Evolutionary conservation across 23 tunicate species (phyloP).

Genomic region (Oikopleura albicans): DNA sequence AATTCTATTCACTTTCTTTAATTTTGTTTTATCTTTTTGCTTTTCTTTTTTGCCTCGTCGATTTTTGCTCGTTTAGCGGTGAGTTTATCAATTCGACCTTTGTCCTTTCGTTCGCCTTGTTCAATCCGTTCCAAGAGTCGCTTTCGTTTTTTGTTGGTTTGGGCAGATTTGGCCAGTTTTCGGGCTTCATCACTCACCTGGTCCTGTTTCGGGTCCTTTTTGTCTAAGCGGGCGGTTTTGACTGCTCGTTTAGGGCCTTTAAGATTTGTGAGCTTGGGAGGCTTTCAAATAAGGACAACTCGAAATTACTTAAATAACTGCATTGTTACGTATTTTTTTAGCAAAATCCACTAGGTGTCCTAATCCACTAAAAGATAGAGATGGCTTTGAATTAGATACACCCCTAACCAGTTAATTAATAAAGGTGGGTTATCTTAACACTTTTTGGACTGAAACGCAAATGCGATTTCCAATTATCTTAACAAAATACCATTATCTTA

Average conservation of each 20-base stretch:
- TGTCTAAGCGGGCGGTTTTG: neutral
- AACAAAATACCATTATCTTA: too few species aligned
- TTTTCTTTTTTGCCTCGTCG: neutral
- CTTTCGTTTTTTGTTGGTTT: conserved; percentile 13
- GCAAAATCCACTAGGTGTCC: too few species aligned
- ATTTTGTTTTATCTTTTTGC: too few species aligned
- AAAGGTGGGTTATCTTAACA: too few species aligned
- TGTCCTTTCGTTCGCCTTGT: neutral
- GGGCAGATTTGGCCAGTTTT: neutral
- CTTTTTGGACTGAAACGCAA: too few species aligned
- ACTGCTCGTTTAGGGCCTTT: neutral
- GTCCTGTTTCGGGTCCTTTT: conserved; percentile 1
- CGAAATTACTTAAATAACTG: neutral
- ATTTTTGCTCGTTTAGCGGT: neutral
- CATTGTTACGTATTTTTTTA: neutral
- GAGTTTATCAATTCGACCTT: neutral
- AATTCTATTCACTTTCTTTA: too few species aligned
- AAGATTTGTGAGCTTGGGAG: neutral
- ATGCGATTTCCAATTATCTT: too few species aligned
- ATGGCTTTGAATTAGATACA: neutral
- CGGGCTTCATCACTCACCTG: neutral
- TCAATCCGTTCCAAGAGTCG: conserved; percentile 16
- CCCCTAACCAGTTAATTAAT: too few species aligned
- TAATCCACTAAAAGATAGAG: too few species aligned
- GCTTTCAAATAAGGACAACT: too few species aligned